Evolutionary conservation across 92 coral and sea anemone species (phyloP), one percentile per base, ranked within the genome.

Genomic region (Virgularia gustaviana): DNA sequence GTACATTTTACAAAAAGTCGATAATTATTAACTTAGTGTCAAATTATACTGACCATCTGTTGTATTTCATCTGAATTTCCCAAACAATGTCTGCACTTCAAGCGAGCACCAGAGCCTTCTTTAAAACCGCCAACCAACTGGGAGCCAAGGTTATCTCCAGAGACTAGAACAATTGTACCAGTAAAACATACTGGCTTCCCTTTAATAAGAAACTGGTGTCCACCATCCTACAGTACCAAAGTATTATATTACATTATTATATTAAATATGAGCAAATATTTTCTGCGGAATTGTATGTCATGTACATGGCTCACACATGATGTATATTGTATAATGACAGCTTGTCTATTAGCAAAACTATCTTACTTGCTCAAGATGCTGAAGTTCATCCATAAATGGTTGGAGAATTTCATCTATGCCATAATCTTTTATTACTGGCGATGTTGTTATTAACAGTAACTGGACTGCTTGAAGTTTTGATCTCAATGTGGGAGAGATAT

Each of bases 381-480:
- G 56, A 9, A 84, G 81, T 41, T 84, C 84, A 66, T 84, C 80
- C 85, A 79, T 75, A 62, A 84, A 79, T 43, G 88, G 88, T 43
- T 84, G 83, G 42, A 79, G 19, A 9, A 84, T 42, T 19, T 79
- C 43, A 79, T 75, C 82, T 36, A 79, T 75, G 32, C 85, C 85
- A 79, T 85, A 79, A 37, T 70, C 78, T 33, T 85, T 85, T 4
- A 79, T 79, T 0, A 83, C 73, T 15, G 89, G 85, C 1, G 33
- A 37, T 34, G 85, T 79, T 11, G 85, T 82, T 35, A 80, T 63
- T 20, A 82, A 78, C 30, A 85, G 82, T 55, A 85, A 83, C 44
- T 79, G 89, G 51, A 84, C 73, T 24, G 84, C 80, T 42, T 79
- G 56, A 8, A 65, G 84, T 53, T 79, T 79, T 3, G 88, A 84